These are phyloP conservation scores for Thermophis baileyi DNA, from an alignment of 2,113 vertebrate genomes.

Conservation along the genomic window DNA sequence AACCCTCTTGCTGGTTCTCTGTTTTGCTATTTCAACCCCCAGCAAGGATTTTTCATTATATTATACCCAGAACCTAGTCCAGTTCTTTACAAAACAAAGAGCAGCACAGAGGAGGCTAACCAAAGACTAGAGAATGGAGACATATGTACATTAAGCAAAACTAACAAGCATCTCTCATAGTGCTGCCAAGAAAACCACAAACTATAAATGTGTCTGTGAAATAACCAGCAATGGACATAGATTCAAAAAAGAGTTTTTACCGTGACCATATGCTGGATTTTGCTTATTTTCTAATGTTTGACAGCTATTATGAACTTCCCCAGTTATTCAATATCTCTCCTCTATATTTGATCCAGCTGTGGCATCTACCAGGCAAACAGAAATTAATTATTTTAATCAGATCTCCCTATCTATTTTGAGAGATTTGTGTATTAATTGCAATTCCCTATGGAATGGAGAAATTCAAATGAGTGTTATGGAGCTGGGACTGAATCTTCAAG, in stretches of 20 bases:
- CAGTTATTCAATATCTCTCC: neutral
- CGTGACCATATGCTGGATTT: neutral
- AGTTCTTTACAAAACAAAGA: neutral
- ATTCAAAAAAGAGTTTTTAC: neutral
- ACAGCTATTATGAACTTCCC: neutral
- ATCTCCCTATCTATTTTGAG: neutral
- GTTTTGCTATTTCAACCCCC: neutral
- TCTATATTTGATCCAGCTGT: neutral
- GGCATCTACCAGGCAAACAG: neutral
- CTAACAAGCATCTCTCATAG: neutral
- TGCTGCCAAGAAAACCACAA: neutral
- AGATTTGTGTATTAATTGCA: constrained; percentile 1
- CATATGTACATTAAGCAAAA: neutral
- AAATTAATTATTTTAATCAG: neutral
- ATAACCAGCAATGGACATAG: neutral
- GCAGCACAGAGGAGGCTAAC: neutral
- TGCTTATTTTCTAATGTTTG: neutral
- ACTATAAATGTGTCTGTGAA: neutral
- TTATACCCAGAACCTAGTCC: neutral
- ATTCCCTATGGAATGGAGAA: neutral
- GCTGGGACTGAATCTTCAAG: neutral
- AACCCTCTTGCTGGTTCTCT: neutral
- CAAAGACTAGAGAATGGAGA: neutral
- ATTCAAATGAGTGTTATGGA: neutral
- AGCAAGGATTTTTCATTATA: neutral